Conservation (phyloP, 2,888 invertebrate genomes). For the Nycteola revayana region DNA sequence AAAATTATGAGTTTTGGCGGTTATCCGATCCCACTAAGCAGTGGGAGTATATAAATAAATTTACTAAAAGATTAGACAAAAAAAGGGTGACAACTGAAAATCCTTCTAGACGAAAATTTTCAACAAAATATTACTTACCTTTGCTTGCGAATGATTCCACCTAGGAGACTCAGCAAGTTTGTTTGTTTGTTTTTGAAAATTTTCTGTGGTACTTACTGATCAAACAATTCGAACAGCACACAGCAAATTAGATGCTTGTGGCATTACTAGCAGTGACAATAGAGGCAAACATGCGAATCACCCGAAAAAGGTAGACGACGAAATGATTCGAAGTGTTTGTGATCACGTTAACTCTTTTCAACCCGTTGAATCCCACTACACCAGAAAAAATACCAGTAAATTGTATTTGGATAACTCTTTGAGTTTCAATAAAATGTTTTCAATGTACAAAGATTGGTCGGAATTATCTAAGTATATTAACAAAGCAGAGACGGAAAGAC, state of each 20-base stretch:
- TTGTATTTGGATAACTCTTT: constrained; percentile 13
- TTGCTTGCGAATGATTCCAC: constrained; percentile 1
- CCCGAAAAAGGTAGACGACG: no score
- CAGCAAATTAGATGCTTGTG: constrained; percentile 8
- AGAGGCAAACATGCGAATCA: no score
- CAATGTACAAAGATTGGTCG: constrained; percentile 19
- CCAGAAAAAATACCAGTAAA: constrained; percentile 14
- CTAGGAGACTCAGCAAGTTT: constrained; percentile 6
- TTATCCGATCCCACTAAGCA: constrained; percentile 6
- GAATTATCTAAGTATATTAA: constrained; percentile 8
- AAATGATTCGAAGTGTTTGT: constrained; percentile 10
- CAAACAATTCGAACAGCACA: constrained; percentile 15
- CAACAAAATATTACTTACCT: constrained; percentile 10
- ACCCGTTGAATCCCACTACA: constrained; percentile 15
- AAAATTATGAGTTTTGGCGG: constrained; percentile 3
- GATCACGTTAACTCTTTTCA: constrained; percentile 13
- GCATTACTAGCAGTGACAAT: constrained; percentile 7
- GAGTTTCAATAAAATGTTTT: constrained; percentile 14
- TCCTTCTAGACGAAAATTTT: constrained; percentile 7
- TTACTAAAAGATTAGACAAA: constrained; percentile 1
- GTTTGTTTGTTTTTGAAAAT: constrained; percentile 10
- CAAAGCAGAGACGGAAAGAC: constrained; percentile 11
- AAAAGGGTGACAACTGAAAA: constrained; percentile 5
- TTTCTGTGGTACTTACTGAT: constrained; percentile 11
- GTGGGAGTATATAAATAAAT: constrained; percentile 3